Base-by-base conservation (phyloP, 1,140 invertebrate species). In the Spodoptera frugiperda region DNA sequence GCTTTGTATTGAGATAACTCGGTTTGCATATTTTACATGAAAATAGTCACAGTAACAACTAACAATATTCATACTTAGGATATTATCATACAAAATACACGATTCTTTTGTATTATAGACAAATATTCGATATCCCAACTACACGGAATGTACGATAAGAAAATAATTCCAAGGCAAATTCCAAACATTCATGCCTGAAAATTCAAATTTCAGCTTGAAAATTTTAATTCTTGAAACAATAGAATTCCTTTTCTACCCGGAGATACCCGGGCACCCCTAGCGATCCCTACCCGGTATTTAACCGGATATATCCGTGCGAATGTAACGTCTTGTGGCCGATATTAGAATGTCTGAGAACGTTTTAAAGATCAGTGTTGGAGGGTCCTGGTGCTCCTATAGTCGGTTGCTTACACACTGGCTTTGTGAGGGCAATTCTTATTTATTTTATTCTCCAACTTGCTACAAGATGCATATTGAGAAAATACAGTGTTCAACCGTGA, bases 341-440 rank as follows among this genome's bases (percentile, higher is more conserved):
- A 75, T 75, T 75, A 75, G 72, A 75, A 75, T 75, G 72, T 75
- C 72, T 59, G 59, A 39, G 48, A 11, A 39, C 48, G 46, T 65
- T 75, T 53, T 53, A 75, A 17, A 75, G 59, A 65, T 75, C 72
- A 53, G 72, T 12, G 21, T 33, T 61, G 30, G 33, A 55, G 53
- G 48, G 33, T 39, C 14, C 21, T 25, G 53, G 33, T 48, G n/a
- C 15, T 21, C 17, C 33, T 72, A 14, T 75, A 53, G 25, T 63
- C 15, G 33, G 63, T 67, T 25, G 19, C 63, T 67, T 67, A 21
- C 57, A 61, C 5, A 12, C 17, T 49, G 44, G 63, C 63, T 67
- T 49, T 67, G 61, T 65, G 44, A 17, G 25, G 1, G 61, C 15
- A 11, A 46, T 17, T 65, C 44, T 48, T 65, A 48, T 65, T 65